Conservation (phyloP, 2,888 invertebrate genomes). For the Leptura quadrifasciata region DNA sequence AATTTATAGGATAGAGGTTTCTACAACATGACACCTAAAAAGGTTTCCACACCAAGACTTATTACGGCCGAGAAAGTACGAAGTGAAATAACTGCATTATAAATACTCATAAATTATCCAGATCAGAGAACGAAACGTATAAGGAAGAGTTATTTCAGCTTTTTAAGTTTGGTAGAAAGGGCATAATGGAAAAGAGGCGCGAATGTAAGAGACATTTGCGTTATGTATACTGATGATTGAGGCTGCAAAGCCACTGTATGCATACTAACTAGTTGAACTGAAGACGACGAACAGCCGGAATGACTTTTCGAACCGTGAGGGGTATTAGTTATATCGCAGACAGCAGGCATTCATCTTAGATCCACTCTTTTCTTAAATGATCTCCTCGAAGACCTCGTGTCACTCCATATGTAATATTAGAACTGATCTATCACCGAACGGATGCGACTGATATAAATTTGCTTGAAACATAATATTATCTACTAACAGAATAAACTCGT, state of each 20-base stretch:
- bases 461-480: constrained; percentile 10
- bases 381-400: constrained; percentile 29
- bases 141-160: constrained; percentile 69
- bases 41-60: constrained; percentile 33
- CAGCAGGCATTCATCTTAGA: constrained; percentile 55
- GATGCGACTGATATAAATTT: constrained; percentile 9
- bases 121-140: constrained; percentile 65
- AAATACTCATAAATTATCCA: constrained; percentile 69
- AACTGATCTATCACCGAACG: constrained; percentile 33
- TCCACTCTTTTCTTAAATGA: constrained; percentile 38
- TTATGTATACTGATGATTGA: constrained; percentile 70
- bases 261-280: constrained; percentile 62
- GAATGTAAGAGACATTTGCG: constrained; percentile 70
- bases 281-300: constrained; percentile 48
- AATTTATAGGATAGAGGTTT: constrained; percentile 33
- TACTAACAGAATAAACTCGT: not conserved
- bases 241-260: constrained; percentile 62
- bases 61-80: constrained; percentile 39
- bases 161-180: constrained; percentile 66
- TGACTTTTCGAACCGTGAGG: constrained; percentile 58
- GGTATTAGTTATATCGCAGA: constrained; percentile 57
- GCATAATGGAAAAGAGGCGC: constrained; percentile 69
- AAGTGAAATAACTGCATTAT: constrained; percentile 64
- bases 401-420: constrained; percentile 37
- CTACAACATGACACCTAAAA: constrained; percentile 37